Conservation (phyloP, 2,797 vertebrate genomes). For the Fringilla coelebs region DNA sequence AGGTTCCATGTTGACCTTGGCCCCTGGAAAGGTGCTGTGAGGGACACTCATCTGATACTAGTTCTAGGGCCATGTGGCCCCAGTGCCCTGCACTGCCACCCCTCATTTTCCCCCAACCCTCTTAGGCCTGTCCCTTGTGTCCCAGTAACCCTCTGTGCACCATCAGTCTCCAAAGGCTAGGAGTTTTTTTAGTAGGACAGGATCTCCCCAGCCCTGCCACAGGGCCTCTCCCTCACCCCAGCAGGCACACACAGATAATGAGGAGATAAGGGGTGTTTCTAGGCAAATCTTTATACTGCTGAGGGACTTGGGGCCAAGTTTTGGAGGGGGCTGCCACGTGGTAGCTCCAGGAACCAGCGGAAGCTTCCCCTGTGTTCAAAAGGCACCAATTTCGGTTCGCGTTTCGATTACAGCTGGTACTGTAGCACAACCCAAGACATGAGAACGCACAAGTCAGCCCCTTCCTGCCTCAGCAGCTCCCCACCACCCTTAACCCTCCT, state of each 20-base stretch:
- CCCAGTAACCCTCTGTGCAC: background rate
- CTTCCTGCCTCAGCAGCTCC: background rate
- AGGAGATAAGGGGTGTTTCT: background rate
- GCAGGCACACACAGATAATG: background rate
- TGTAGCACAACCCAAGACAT: background rate
- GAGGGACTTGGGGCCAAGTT: background rate
- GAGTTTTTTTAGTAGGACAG: background rate
- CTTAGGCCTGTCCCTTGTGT: background rate
- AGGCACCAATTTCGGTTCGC: slow-evolving; percentile 41
- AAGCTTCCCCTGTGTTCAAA: slow-evolving; percentile 44
- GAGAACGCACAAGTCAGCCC: background rate
- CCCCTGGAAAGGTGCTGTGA: background rate
- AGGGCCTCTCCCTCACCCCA: too few relatives aligned
- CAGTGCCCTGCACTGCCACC: too few relatives aligned
- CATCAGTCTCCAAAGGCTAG: fast-evolving
- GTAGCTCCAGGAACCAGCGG: background rate
- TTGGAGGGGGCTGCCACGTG: background rate
- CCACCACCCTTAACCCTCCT: too few relatives aligned
- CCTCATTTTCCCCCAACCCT: background rate
- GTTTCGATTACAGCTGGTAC: background rate
- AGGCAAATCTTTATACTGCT: slow-evolving; percentile 45
- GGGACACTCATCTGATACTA: fast-evolving
- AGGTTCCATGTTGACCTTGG: slow-evolving; percentile 64
- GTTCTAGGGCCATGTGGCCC: background rate
- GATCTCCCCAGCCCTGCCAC: fast-evolving